Evolutionary conservation across 2,113 vertebrate genomes (phyloP).

Genomic region (Psittacus erithacus): DNA sequence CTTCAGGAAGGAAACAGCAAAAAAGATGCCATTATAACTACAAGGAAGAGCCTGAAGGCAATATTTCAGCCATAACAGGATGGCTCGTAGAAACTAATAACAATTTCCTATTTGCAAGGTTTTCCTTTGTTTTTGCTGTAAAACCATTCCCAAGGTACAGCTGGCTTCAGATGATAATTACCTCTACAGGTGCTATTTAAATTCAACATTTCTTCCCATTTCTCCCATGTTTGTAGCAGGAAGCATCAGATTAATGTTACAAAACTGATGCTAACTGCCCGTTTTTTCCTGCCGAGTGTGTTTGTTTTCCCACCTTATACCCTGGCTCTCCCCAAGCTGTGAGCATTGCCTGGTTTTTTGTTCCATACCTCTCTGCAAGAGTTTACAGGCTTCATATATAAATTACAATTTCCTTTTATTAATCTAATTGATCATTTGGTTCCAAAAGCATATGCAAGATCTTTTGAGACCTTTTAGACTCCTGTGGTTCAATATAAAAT

Average conservation of each 20-base stretch:
- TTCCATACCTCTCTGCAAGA: constrained; percentile 41
- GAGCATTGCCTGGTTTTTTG: not conserved
- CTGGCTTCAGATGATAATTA: not conserved
- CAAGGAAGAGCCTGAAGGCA: constrained; percentile 55
- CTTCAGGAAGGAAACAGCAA: constrained; percentile 33
- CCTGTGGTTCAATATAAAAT: constrained; percentile 79
- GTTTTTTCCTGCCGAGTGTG: constrained; percentile 3
- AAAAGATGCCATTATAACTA: not conserved
- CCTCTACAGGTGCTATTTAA: constrained; percentile 33
- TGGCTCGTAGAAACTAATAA: not conserved
- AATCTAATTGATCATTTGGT: constrained; percentile 78
- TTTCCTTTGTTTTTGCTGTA: not conserved
- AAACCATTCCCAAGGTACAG: constrained; percentile 29
- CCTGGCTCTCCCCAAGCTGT: not conserved
- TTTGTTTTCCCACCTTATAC: constrained; percentile 40
- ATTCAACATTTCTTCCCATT: constrained; percentile 1
- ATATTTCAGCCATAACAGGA: constrained; percentile 38
- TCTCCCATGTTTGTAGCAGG: not conserved
- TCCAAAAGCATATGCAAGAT: constrained; percentile 75
- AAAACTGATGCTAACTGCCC: not conserved
- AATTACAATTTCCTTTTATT: constrained; percentile 75
- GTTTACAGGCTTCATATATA: constrained; percentile 63
- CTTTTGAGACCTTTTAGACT: constrained; percentile 76
- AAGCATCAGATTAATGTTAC: not conserved
- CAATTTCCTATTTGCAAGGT: constrained; percentile 39